Base-by-base conservation (phyloP, 1,140 invertebrate genomes). In the Bilobella aurantiaca region DNA sequence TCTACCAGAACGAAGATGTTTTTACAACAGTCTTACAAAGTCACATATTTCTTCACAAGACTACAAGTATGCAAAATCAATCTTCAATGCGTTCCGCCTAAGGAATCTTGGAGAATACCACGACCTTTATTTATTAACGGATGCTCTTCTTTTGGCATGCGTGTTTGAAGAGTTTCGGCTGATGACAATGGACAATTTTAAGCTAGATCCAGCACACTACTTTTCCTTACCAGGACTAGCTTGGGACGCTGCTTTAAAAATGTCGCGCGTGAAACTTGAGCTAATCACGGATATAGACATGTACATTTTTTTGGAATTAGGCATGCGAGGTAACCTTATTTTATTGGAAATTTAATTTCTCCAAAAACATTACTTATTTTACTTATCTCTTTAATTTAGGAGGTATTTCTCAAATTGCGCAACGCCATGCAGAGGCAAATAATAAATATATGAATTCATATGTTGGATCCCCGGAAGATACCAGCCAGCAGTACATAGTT, bases 161-260 rank as follows among this genome's bases (percentile, higher is more conserved):
- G 69, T 76, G 3, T 75, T 77, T 62, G 75, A 77, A 67, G 69
- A 74, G 47, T 77, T 69, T 69, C 29, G 68, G 42, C 29, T 58
- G 27, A 27, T 62, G 34, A 8, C 27, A 28, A 29, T 71, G 1
- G 28, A 29, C 53, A 32, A 58, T 53, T 72, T 67, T 49, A 49
- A 37, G 31, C 47, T 73, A 34, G 75, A 76, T 66, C 73, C 74
- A 0, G 62, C 66, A 3, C 67, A 71, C 46, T 77, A 74, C 67
- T 76, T 69, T 58, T 72, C 69, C 5, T 14, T 68, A 0, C 73
- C 71, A 3, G 74, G 73, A 3, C 69, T 77, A 14, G 53, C 73
- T 31, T 75, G 53, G 63, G 71, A 74, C 73, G 73, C 70, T 32
- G 62, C 69, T 21, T 47, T 77, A 16, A 65, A 74, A 25, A 60